Evolutionary conservation across 1,140 invertebrate genomes (phyloP), one percentile per base, ranked within the genome.

Genomic region (Physella acuta): DNA sequence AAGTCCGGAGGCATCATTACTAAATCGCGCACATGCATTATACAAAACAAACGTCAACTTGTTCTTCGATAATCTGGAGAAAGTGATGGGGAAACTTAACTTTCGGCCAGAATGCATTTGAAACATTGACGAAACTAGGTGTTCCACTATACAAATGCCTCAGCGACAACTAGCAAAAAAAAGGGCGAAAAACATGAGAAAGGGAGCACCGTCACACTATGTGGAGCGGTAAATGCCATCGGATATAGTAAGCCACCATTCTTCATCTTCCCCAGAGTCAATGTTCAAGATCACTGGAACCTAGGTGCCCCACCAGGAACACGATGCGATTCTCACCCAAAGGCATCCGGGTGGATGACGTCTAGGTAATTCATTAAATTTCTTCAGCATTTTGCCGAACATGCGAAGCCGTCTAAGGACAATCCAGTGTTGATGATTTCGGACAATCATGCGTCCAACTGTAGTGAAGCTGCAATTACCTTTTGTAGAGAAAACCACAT

Each of bases 1-100:
- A 37, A 44, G 3, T 11, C 83, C 83, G 61, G 84, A 87, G 76
- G 81, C 79, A 44, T 84, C 81, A 53, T 82, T 80, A 65, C 59
- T 85, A 30, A 74, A 80, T 2, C 68, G 84, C 63, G 77, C 77
- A 33, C 81, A 75, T n/a, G 76, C 73, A 26, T 87, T 87, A 71
- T 87, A 87, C 68, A 75, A 75, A 86, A 76, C 24, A 5, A 65
- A 69, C 70, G 66, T 74, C 2, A 34, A 20, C 26, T 1, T 39
- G 24, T 72, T 72, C 55, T 74, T 49, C 53, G 52, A 74, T 30
- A 68, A 68, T 44, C 36, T 72, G 8, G 39, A 52, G 34, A 28
- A 60, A 17, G 53, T 72, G 17, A 17, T 72, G 24, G 28, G 33
- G 30, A 72, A 34, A 44, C 30, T 56, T 24, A 55, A 74, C 49